Evolutionary conservation across 2,797 vertebrate species (phyloP), one percentile per base, ranked within the genome.

Genomic region (Sebastolobus alascanus): DNA sequence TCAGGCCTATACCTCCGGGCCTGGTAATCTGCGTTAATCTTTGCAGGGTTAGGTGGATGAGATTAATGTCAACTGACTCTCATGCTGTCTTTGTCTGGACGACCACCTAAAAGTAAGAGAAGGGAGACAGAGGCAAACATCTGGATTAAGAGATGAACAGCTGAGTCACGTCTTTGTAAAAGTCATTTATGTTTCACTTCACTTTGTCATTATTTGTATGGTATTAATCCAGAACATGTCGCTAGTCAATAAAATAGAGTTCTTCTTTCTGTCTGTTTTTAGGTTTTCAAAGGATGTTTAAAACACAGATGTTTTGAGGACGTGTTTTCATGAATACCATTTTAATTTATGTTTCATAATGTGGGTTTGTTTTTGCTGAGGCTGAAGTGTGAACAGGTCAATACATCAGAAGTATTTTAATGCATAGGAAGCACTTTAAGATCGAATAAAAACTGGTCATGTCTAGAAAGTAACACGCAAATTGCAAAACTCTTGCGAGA

Each of bases 21-120:
- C 75, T 58, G 43, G 64, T 93, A 91, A 94, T 93, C 90, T 87
- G 68, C 60, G 84, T 85, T 95, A 95, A 95, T 94, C 93, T 87
- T 46, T 20, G 52, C 43, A 31, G 82, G 63, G 80, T 92, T 90
- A 90, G 85, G 87, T 87, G 89, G 83, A 89, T 82, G 74, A 84
- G 87, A 86, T 89, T 89, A 90, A 83, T 64, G 80, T 16, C 46
- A 38, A 12, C 46, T 13, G 80, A 68, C 63, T 68, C 55, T 80
- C 52, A 40, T 4, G 73, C 8, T 50, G 78, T 65, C 37, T 68
- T 61, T 67, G 79, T 72, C 63, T 61, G 35, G 75, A 72, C 7
- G 66, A 76, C 58, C 88, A 93, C 92, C 92, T 93, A 52, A 63
- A 84, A 64, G 38, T 37, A 55, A 69, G 25, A 68, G 68, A 82